These are phyloP conservation scores for Andrena praecox DNA, from an alignment of 2,888 invertebrate genomes.

Conservation along the genomic window DNA sequence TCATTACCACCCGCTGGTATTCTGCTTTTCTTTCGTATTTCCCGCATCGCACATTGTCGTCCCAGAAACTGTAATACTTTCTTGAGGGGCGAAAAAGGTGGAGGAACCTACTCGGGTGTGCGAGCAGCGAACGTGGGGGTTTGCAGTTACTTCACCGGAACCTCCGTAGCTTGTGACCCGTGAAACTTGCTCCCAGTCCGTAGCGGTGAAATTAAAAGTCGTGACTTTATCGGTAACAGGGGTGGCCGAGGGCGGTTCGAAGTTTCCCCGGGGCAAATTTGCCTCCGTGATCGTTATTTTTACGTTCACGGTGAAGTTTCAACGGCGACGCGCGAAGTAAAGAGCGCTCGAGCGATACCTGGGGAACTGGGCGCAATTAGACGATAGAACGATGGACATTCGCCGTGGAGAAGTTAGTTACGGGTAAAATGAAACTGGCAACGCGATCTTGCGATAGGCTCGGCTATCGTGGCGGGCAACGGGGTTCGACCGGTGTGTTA, in stretches of 20 bases:
- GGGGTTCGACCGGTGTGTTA: constrained; percentile 39
- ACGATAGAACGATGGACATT: constrained; percentile 24
- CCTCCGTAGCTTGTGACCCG: constrained; percentile 13
- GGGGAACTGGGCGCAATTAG: constrained; percentile 29
- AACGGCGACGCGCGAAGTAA: background rate
- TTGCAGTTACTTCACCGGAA: constrained; percentile 14
- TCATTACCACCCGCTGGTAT: background rate
- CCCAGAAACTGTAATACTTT: constrained; percentile 1
- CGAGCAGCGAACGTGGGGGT: constrained; percentile 1
- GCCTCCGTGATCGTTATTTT: constrained; percentile 26
- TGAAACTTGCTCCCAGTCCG: constrained; percentile 26
- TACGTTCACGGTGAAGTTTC: constrained; percentile 14
- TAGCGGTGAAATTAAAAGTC: constrained; percentile 40
- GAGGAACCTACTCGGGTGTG: background rate
- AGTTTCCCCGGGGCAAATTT: constrained; percentile 24
- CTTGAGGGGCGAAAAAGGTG: background rate
- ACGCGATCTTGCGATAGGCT: constrained; percentile 28
- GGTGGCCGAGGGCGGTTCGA: background rate
- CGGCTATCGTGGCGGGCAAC: constrained; percentile 6
- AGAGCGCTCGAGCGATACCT: background rate
- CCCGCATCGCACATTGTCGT: constrained; percentile 9
- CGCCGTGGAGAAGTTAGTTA: constrained; percentile 1
- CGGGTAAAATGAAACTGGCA: constrained; percentile 11
- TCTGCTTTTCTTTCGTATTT: background rate
- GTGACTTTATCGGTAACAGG: constrained; percentile 18